A percentile compares a stretch with the other conserved stretches of the same genome.
phyloP scores from a whole-genome alignment of 2,888 invertebrate genomes.

The Pterostichus madidus region DNA sequence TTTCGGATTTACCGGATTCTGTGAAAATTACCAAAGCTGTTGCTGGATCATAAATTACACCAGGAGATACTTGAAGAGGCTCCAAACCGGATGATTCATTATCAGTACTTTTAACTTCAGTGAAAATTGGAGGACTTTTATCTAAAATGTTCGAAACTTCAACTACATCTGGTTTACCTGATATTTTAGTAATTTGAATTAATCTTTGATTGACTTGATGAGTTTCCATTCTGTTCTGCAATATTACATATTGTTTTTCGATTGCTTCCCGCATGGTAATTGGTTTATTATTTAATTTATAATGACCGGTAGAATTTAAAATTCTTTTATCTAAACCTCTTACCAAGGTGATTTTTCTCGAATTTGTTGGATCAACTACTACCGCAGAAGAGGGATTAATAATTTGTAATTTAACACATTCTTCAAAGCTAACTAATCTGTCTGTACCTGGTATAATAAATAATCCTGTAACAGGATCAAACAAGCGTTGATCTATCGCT shows the following conservation, averaged over 20 bases:
- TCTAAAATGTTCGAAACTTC: constrained; percentile 82
- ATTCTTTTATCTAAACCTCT: constrained; percentile 89
- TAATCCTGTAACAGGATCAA: constrained; percentile 90
- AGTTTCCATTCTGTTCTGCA: constrained; percentile 79
- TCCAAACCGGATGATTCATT: constrained; percentile 78
- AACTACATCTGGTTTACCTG: constrained; percentile 85
- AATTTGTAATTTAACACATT: constrained; percentile 91
- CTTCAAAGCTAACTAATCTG: constrained; percentile 89
- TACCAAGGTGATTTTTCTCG: constrained; percentile 83
- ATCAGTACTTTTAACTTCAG: constrained; percentile 78
- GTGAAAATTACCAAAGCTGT: constrained; percentile 87
- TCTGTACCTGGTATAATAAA: constrained; percentile 94
- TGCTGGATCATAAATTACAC: constrained; percentile 88
- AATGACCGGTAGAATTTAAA: constrained; percentile 89
- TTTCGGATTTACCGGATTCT: constrained; percentile 84
- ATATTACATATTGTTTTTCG: constrained; percentile 81
- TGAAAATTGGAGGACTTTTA: constrained; percentile 77
- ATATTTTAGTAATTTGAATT: constrained; percentile 86
- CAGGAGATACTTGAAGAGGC: constrained; percentile 86
- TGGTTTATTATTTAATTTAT: constrained; percentile 79
- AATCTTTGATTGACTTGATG: constrained; percentile 80
- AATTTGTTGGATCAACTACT: constrained; percentile 88
- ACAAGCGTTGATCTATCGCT: constrained; percentile 89
- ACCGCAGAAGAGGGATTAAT: constrained; percentile 91
- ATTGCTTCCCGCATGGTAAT: constrained; percentile 89